Evolutionary conservation across 2,113 vertebrate species (phyloP).

Genomic region (Benitochromis conjunctus): DNA sequence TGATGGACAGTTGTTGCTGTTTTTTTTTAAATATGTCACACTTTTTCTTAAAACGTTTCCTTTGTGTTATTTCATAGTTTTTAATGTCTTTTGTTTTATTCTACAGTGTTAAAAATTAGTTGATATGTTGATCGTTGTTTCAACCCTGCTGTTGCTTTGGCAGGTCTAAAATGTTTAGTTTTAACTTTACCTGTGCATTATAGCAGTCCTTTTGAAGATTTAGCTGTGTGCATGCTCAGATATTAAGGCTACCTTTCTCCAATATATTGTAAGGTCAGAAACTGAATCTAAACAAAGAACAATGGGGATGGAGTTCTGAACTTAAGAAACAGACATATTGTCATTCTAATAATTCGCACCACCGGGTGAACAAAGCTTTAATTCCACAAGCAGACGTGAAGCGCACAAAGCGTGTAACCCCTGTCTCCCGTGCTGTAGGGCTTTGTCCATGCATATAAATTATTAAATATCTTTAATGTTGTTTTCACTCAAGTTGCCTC

Average conservation of each 20-base stretch:
- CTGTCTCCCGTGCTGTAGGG: neutral
- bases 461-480: neutral
- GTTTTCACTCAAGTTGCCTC: neutral
- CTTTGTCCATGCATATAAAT: neutral
- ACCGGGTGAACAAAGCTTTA: neutral
- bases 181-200: neutral
- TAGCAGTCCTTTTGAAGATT: neutral
- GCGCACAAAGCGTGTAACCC: neutral
- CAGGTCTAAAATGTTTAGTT: neutral
- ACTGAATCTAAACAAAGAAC: neutral
- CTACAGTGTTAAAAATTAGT: neutral
- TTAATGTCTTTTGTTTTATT: neutral
- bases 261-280: neutral
- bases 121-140: neutral
- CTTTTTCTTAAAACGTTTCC: neutral
- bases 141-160: neutral
- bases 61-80: neutral
- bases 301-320: neutral
- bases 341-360: neutral
- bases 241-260: neutral
- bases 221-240: neutral
- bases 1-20: neutral
- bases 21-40: neutral
- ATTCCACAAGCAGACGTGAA: neutral
- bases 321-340: neutral